Conservation (phyloP, 2,113 vertebrate genomes). For the Campylomormyrus tamandua region DNA sequence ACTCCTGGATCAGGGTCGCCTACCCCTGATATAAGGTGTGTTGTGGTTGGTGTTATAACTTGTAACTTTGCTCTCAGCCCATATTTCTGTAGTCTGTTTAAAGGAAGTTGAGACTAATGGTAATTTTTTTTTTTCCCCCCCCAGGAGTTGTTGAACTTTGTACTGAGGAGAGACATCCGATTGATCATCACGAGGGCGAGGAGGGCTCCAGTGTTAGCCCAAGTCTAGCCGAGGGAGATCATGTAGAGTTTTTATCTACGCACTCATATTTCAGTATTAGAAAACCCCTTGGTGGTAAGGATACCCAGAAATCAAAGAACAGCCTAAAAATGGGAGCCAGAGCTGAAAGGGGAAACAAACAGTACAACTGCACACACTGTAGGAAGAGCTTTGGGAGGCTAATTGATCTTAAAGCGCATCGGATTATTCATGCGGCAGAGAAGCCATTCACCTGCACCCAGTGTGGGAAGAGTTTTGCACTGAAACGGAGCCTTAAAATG, state of each 20-base stretch:
- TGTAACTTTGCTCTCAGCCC: neutral
- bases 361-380: slow-evolving; percentile 51
- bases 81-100: neutral
- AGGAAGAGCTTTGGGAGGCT: slow-evolving; percentile 49
- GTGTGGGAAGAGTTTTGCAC: slow-evolving; percentile 45
- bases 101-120: neutral
- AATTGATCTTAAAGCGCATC: slow-evolving; percentile 51
- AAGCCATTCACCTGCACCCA: slow-evolving; percentile 46
- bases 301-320: slow-evolving; percentile 18
- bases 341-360: slow-evolving; percentile 20
- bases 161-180: neutral
- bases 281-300: slow-evolving; percentile 19
- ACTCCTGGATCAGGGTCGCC: too few relatives aligned
- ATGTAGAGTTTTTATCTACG: neutral
- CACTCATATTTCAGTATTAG: neutral
- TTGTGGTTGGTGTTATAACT: neutral
- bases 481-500: slow-evolving; percentile 47
- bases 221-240: neutral
- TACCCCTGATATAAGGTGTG: neutral
- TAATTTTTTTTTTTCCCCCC: neutral
- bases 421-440: slow-evolving; percentile 40
- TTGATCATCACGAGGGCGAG: neutral
- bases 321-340: slow-evolving; percentile 4
- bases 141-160: slow-evolving; percentile 1
- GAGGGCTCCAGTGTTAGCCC: neutral